These are phyloP conservation scores for Aythya baeri DNA, from an alignment of 2,113 vertebrate genomes.

Conservation along the genomic window DNA sequence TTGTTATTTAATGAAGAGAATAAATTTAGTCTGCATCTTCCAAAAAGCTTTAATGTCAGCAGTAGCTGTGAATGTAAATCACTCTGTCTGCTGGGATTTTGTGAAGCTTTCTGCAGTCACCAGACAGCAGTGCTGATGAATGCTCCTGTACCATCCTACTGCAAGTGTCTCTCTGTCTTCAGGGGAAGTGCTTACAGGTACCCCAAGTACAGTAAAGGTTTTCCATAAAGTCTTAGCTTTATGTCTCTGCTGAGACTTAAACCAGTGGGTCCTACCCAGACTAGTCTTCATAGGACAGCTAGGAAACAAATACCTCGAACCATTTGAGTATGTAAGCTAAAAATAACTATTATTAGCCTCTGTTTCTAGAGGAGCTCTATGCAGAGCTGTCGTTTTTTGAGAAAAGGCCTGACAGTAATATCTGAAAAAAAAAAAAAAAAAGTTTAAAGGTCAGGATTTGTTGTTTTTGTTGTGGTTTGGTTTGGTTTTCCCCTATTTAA, in stretches of 20 bases:
- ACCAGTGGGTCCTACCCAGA: not conserved
- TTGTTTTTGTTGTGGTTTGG: too few species aligned
- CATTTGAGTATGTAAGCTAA: not conserved
- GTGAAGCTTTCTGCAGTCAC: not conserved
- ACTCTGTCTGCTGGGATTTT: not conserved
- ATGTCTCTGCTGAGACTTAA: not conserved
- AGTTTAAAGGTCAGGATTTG: not conserved
- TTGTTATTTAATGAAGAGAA: not conserved
- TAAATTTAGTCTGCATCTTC: not conserved
- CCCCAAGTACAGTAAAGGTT: not conserved
- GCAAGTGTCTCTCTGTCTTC: not conserved
- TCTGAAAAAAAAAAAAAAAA: not conserved
- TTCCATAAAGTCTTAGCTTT: not conserved
- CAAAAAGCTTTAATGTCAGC: not conserved
- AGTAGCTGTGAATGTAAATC: not conserved
- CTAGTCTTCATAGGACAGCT: not conserved
- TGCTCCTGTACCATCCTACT: not conserved
- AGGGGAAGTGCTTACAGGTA: not conserved
- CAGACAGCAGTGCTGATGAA: not conserved
- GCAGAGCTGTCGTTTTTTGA: not conserved
- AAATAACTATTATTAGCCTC: not conserved
- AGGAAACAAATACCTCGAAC: not conserved
- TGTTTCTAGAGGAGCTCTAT: not conserved
- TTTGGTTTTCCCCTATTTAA: not conserved
- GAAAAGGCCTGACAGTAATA: not conserved